These are phyloP conservation scores for Ochropacha duplaris DNA, from an alignment of 2,888 invertebrate species.

Conservation along the genomic window DNA sequence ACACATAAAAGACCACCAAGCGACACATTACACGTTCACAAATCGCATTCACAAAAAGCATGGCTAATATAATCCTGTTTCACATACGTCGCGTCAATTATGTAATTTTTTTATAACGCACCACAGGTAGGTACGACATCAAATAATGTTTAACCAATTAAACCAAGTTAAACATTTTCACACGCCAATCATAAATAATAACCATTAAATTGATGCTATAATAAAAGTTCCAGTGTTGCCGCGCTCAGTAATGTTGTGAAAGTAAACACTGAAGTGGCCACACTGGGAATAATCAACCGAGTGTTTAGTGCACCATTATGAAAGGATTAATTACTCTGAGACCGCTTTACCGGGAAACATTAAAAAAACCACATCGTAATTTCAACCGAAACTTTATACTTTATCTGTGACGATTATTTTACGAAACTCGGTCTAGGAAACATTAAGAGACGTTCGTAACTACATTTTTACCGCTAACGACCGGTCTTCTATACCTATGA, in stretches of 20 bases:
- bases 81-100: slow-evolving; percentile 30
- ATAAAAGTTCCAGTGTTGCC: slow-evolving; percentile 51
- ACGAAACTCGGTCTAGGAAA: slow-evolving; percentile 56
- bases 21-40: slow-evolving; percentile 7
- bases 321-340: slow-evolving; percentile 63
- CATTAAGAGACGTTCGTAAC: slow-evolving; percentile 58
- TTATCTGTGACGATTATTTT: slow-evolving; percentile 56
- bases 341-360: slow-evolving; percentile 62
- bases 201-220: slow-evolving; percentile 61
- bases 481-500: slow-evolving; percentile 48
- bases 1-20: slow-evolving; percentile 2
- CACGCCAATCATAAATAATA: slow-evolving; percentile 70
- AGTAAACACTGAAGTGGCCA: slow-evolving; percentile 52
- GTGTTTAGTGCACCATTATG: slow-evolving; percentile 55
- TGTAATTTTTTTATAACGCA: slow-evolving; percentile 20
- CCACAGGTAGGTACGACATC: slow-evolving; percentile 38
- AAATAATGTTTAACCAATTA: slow-evolving; percentile 44
- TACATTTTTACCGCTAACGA: slow-evolving; percentile 54
- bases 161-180: slow-evolving; percentile 56
- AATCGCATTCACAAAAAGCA: slow-evolving; percentile 22
- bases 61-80: slow-evolving; percentile 19
- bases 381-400: slow-evolving; percentile 53
- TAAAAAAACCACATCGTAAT: slow-evolving; percentile 61
- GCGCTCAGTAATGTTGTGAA: slow-evolving; percentile 44
- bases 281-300: slow-evolving; percentile 45